Evolutionary conservation across 2,888 invertebrate species (phyloP).

Genomic region (Abrostola triplasia): DNA sequence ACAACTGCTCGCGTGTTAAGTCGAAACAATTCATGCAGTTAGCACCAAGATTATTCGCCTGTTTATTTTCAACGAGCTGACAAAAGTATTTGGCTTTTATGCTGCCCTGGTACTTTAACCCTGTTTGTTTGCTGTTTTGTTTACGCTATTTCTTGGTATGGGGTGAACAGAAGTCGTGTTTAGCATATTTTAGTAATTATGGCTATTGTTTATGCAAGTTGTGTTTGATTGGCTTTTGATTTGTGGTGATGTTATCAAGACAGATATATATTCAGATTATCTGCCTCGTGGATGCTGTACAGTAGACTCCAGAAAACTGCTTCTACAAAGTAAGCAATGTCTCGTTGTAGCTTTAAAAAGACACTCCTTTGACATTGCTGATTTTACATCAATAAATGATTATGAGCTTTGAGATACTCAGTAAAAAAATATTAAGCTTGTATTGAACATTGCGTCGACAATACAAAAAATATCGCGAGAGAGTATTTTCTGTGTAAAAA

Average conservation of each 20-base stretch:
- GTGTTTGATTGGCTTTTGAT: background rate
- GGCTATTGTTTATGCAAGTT: background rate
- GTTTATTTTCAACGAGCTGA: conserved; percentile 42
- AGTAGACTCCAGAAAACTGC: no score
- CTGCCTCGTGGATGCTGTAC: no score
- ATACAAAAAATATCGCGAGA: no score
- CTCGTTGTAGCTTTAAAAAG: no score
- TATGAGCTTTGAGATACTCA: no score
- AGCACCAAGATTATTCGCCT: conserved; percentile 40
- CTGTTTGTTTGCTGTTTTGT: background rate
- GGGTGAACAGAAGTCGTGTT: background rate
- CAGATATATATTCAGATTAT: no score
- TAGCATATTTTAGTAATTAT: background rate
- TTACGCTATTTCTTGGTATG: background rate
- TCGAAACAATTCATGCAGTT: conserved; percentile 57
- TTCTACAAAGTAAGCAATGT: no score
- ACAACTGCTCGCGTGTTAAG: conserved; percentile 62
- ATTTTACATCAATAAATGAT: no score
- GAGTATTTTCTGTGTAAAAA: no score
- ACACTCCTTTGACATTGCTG: no score
- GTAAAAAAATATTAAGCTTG: no score
- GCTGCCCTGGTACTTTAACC: conserved; percentile 27
- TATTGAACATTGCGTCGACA: no score
- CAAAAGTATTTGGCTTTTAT: conserved; percentile 43
- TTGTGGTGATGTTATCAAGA: background rate